A percentile compares a stretch with the other conserved stretches of the same genome.
phyloP scores from a whole-genome alignment of 2,888 invertebrate species.

The Andrena praecox region DNA sequence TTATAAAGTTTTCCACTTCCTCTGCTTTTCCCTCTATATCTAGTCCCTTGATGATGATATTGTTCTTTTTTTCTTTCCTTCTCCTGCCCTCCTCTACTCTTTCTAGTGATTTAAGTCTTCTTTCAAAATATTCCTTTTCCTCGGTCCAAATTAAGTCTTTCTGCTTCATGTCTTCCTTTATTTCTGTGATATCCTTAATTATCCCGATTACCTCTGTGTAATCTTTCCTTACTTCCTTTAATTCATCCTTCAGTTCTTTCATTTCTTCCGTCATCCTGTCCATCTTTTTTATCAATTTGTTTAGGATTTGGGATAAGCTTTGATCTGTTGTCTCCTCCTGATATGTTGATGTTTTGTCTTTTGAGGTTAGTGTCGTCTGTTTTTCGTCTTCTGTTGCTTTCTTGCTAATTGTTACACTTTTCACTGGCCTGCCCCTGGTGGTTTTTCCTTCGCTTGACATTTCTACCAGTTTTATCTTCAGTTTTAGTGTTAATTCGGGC shows the following conservation, averaged over 20 bases:
- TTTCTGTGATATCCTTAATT: not conserved
- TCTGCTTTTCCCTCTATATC: not conserved
- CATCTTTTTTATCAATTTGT: not conserved
- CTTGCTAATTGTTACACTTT: not conserved
- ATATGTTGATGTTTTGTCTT: not conserved
- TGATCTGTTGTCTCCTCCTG: not conserved
- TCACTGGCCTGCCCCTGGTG: not conserved
- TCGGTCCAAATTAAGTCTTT: not conserved
- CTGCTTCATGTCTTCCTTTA: not conserved
- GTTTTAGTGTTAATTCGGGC: not conserved
- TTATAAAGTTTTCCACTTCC: not conserved
- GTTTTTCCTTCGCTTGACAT: not conserved
- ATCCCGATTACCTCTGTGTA: not conserved
- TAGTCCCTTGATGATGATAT: not conserved
- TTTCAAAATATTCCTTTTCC: not conserved
- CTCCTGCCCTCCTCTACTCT: not conserved
- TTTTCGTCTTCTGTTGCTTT: not conserved
- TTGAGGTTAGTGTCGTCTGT: not conserved
- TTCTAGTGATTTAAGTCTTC: not conserved
- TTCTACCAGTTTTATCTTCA: not conserved
- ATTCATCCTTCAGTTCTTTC: not conserved
- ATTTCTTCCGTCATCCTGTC: not conserved
- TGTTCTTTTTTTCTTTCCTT: not conserved
- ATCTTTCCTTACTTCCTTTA: conserved; percentile 1
- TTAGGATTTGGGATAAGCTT: not conserved